These are phyloP conservation scores for Paralvinella palmiformis DNA, from an alignment of 1,140 invertebrate species.

Conservation along the genomic window DNA sequence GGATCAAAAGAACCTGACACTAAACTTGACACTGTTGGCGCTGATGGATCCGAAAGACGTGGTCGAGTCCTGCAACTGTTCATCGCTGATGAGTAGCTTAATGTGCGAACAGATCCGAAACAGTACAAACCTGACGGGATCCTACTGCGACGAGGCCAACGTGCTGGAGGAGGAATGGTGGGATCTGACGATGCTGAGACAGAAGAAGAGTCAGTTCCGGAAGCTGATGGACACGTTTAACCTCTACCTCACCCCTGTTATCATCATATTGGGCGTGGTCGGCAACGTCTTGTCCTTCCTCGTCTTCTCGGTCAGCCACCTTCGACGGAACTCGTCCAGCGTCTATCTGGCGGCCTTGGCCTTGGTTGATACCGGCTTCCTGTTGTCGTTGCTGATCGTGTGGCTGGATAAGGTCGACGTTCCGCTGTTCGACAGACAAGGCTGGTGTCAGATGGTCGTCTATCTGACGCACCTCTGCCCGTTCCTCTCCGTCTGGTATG, in stretches of 20 bases:
- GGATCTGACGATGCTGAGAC: too few species aligned
- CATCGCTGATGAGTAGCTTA: background rate
- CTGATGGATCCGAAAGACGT: background rate
- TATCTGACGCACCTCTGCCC: conserved; percentile 5
- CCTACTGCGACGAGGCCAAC: background rate
- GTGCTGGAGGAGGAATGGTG: background rate
- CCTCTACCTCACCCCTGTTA: conserved; percentile 62
- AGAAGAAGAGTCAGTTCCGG: too few species aligned
- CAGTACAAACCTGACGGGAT: background rate
- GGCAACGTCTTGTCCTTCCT: conserved; percentile 65
- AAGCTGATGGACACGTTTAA: conserved; percentile 39
- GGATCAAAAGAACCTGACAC: too few species aligned
- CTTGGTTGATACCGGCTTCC: conserved; percentile 53
- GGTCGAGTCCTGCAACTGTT: background rate
- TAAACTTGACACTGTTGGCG: too few species aligned
- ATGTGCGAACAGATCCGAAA: background rate
- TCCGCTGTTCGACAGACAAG: conserved; percentile 27
- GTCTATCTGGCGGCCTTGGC: conserved; percentile 61
- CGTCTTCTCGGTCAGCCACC: conserved; percentile 64
- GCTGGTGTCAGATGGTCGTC: conserved; percentile 8
- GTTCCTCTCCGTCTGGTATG: conserved; percentile 18
- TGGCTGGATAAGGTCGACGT: conserved; percentile 57
- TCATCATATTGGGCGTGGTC: conserved; percentile 61
- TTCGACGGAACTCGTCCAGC: conserved; percentile 61
- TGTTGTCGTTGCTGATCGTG: conserved; percentile 51